phyloP scores from a whole-genome alignment of 2,113 vertebrate genomes.

The Aythya baeri region DNA sequence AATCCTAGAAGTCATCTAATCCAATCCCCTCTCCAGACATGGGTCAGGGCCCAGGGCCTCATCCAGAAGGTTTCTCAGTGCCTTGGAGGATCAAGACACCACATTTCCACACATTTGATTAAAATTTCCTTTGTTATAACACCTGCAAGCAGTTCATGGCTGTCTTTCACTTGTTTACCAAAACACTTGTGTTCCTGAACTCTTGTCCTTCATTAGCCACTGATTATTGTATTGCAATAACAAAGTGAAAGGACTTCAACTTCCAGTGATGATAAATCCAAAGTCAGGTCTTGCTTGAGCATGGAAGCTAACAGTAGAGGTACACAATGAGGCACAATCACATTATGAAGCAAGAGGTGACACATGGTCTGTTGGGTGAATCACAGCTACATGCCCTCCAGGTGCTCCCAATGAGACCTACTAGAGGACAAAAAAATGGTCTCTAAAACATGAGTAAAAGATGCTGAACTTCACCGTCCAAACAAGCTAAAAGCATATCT shows the following conservation, averaged over 20 bases:
- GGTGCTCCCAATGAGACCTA: neutral
- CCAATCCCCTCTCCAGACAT: neutral
- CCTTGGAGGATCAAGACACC: neutral
- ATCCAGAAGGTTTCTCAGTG: neutral
- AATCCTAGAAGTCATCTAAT: neutral
- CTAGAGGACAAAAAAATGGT: neutral
- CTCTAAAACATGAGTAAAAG: accelerated
- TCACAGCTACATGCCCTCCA: accelerated
- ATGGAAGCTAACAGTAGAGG: accelerated
- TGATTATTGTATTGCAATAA: neutral
- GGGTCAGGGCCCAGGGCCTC: neutral
- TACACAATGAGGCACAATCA: accelerated
- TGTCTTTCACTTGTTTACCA: neutral
- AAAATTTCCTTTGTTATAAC: neutral
- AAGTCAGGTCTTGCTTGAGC: neutral
- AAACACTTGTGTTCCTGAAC: neutral
- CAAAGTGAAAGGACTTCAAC: neutral
- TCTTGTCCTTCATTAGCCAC: neutral
- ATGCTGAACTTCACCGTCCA: neutral
- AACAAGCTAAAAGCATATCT: accelerated
- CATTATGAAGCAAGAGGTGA: neutral
- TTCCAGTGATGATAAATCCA: neutral
- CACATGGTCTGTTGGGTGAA: neutral
- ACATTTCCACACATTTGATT: neutral
- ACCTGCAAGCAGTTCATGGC: neutral